phyloP scores from a whole-genome alignment of 2,113 vertebrate genomes.

The Gopherus flavomarginatus region DNA sequence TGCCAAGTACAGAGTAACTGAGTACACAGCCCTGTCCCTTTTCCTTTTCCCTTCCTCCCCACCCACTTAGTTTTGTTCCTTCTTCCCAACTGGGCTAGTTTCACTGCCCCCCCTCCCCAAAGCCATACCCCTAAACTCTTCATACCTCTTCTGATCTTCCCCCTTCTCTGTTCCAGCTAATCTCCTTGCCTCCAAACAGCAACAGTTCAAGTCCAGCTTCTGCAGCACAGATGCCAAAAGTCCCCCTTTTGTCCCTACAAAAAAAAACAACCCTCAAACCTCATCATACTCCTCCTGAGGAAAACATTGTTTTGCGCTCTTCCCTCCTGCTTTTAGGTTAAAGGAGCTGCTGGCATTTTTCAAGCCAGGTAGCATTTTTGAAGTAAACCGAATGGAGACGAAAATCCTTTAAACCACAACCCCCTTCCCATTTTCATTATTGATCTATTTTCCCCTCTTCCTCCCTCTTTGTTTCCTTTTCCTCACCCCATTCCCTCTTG shows the following conservation, averaged over 20 bases:
- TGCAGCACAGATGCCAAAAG: background rate
- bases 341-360: background rate
- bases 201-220: background rate
- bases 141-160: background rate
- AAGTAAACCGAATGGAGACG: background rate
- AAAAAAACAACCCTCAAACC: background rate
- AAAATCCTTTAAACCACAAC: background rate
- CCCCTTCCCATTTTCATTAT: background rate
- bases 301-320: background rate
- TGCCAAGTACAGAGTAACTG: background rate
- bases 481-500: background rate
- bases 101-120: background rate
- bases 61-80: background rate
- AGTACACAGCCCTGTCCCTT: background rate
- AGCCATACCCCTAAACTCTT: background rate
- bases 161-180: background rate
- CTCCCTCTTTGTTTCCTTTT: background rate
- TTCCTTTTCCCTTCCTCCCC: background rate
- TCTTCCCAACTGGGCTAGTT: background rate
- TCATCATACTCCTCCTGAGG: background rate
- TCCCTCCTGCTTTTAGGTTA: background rate
- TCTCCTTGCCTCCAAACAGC: background rate
- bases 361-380: background rate
- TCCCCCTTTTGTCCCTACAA: background rate
- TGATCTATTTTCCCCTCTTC: fast-evolving